These are phyloP conservation scores for Venusia cambrica DNA, from an alignment of 2,888 invertebrate species.

Conservation along the genomic window DNA sequence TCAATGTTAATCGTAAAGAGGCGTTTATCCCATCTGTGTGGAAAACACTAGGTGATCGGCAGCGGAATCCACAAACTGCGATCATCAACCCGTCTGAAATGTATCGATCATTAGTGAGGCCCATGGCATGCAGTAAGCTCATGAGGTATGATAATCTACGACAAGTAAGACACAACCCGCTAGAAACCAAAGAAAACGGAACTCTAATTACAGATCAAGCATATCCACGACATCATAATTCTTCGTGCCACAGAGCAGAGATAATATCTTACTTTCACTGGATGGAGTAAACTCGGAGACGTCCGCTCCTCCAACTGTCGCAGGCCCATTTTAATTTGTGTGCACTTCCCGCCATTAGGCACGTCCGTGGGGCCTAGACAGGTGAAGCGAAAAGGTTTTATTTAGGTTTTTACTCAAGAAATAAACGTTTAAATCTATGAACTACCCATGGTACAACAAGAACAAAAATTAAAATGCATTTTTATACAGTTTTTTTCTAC, in stretches of 20 bases:
- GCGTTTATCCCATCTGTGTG: no score
- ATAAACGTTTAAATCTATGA: no score
- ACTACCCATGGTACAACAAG: no score
- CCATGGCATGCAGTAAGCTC: no score
- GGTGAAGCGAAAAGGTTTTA: slow-evolving; percentile 14
- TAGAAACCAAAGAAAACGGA: slow-evolving; percentile 6
- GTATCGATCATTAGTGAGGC: no score
- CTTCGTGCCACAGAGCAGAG: slow-evolving; percentile 27
- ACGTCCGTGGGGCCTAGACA: slow-evolving; percentile 41
- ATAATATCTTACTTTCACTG: slow-evolving; percentile 62
- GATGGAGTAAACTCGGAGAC: slow-evolving; percentile 51
- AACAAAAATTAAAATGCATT: no score
- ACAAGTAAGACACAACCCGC: not conserved
- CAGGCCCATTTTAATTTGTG: slow-evolving; percentile 68
- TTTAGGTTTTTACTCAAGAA: slow-evolving; percentile 2
- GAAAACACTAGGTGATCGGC: no score
- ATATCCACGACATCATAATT: slow-evolving; percentile 27
- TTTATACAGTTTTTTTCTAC: slow-evolving; percentile 1
- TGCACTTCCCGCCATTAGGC: slow-evolving; percentile 69
- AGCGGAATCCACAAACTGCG: no score
- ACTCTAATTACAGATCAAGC: slow-evolving; percentile 23
- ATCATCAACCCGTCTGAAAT: no score
- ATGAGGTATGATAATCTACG: no score
- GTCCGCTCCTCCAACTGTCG: slow-evolving; percentile 53
- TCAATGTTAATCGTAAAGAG: no score